A percentile compares a stretch with the other conserved stretches of the same genome.
phyloP scores from a whole-genome alignment of 2,797 vertebrate species.

The Sylvilagus floridanus region DNA sequence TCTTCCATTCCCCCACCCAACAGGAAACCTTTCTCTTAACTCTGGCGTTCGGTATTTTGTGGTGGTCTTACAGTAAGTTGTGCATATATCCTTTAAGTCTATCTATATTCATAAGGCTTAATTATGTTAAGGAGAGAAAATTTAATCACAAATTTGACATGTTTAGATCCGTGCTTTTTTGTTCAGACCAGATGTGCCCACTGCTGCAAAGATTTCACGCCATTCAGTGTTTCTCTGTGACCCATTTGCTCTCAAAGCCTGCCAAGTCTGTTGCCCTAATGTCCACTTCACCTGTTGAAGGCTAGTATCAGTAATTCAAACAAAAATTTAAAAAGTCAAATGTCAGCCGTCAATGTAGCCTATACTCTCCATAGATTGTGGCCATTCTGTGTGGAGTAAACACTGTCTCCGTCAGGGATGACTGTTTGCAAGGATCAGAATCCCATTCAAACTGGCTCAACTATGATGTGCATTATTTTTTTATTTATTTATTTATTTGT shows the following conservation, averaged over 20 bases:
- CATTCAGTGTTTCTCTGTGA: slow-evolving; percentile 65
- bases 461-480: too few relatives aligned
- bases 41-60: too few relatives aligned
- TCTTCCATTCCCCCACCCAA: too few relatives aligned
- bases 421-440: slow-evolving; percentile 46
- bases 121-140: slow-evolving; percentile 69
- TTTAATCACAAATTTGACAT: slow-evolving; percentile 47
- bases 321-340: slow-evolving; percentile 58
- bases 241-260: slow-evolving; percentile 62
- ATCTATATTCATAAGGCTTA: slow-evolving; percentile 46
- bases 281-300: slow-evolving; percentile 34
- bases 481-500: too few relatives aligned
- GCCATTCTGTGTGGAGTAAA: slow-evolving; percentile 6
- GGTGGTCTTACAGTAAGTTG: not conserved
- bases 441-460: not conserved
- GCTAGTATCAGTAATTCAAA: slow-evolving; percentile 62
- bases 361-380: slow-evolving; percentile 43
- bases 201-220: slow-evolving; percentile 49
- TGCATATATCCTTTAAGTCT: slow-evolving; percentile 47
- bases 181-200: slow-evolving; percentile 41
- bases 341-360: slow-evolving; percentile 49
- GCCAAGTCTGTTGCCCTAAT: slow-evolving; percentile 56
- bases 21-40: too few relatives aligned
- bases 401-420: slow-evolving; percentile 30
- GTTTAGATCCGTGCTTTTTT: slow-evolving; percentile 43